A percentile compares a stretch with the other conserved stretches of the same genome.
phyloP scores from a whole-genome alignment of 2,797 vertebrate species.

The Crax fasciolata region DNA sequence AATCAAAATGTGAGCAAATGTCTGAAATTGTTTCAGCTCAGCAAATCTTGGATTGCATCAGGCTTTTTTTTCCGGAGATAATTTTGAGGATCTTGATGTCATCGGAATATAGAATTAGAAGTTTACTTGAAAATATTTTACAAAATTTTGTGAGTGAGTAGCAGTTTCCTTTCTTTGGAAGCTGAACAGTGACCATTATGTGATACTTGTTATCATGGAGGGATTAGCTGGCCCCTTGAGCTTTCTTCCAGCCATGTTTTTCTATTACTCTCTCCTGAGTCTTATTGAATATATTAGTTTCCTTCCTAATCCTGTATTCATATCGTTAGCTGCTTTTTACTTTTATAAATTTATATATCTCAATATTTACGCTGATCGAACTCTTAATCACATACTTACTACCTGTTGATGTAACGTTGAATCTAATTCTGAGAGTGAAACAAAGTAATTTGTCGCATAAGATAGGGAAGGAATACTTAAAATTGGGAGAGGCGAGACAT shows the following conservation, averaged over 20 bases:
- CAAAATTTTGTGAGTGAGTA: neutral
- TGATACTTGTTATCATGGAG: neutral
- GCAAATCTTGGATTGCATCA: neutral
- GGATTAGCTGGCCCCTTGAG: neutral
- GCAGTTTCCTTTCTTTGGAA: neutral
- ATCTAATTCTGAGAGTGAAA: slow-evolving; percentile 10
- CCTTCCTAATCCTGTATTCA: neutral
- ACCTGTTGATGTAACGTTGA: neutral
- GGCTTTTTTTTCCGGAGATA: neutral
- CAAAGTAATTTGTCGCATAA: neutral
- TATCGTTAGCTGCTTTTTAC: slow-evolving; percentile 7
- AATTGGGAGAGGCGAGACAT: neutral
- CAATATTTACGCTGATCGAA: neutral
- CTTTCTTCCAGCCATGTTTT: neutral
- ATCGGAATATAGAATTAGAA: neutral
- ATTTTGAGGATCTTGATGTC: neutral
- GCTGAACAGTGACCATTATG: neutral
- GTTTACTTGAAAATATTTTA: neutral
- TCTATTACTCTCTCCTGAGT: neutral
- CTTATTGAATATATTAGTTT: neutral
- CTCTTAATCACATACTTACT: neutral
- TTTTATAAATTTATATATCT: slow-evolving; percentile 6
- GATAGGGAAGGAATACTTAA: neutral
- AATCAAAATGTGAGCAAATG: neutral
- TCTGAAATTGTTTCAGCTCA: neutral